phyloP scores from a whole-genome alignment of 2,113 vertebrate genomes.

The Petaurus breviceps region DNA sequence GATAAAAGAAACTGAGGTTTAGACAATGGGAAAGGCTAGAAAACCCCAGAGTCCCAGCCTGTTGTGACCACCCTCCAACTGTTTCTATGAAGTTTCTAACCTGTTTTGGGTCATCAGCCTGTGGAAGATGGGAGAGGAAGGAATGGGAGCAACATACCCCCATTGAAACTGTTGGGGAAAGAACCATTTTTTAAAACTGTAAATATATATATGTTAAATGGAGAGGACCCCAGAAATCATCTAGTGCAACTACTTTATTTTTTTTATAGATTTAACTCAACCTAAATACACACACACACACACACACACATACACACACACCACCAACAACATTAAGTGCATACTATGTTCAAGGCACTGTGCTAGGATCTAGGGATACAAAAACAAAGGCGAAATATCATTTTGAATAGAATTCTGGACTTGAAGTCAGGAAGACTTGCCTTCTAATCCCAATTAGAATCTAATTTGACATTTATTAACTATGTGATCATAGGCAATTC shows the following conservation, averaged over 20 bases:
- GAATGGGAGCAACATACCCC: neutral
- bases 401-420: neutral
- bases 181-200: neutral
- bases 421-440: neutral
- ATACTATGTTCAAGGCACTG: neutral
- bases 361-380: neutral
- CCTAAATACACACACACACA: neutral
- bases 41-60: neutral
- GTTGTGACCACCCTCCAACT: neutral
- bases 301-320: no score
- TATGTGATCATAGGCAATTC: conserved; percentile 36
- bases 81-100: neutral
- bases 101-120: neutral
- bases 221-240: neutral
- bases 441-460: neutral
- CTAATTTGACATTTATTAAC: conserved; percentile 21
- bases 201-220: no score
- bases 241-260: neutral
- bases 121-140: neutral
- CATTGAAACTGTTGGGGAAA: neutral
- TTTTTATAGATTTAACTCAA: neutral
- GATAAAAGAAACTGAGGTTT: neutral
- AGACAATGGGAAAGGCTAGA: neutral
- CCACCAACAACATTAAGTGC: neutral
- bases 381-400: neutral